Base-by-base conservation (phyloP, 2,113 vertebrate genomes). In the Neofelis nebulosa region DNA sequence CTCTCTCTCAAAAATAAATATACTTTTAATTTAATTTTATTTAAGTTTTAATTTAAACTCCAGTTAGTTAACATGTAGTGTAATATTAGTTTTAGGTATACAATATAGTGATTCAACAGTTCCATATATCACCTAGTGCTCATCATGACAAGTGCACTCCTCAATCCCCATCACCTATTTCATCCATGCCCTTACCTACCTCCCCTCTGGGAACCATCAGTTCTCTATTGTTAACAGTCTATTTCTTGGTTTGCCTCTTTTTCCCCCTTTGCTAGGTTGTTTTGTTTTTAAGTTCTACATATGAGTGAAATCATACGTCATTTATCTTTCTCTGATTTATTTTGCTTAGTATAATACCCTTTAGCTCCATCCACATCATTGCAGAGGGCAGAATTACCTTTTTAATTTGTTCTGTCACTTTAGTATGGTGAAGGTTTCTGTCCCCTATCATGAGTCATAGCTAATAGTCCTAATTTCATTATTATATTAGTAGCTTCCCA, bases 401-500 rank as follows among this genome's bases (percentile, higher is more conserved):
- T 74, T 41, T 41, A 55, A 79, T 91, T 57, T 91, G 31, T 85
- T 38, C 81, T 50, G 36, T 79, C 57, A 50, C 31, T 78, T 95
- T 71, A 4, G 5, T 33, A 9, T 78, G 31, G 18, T 71, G 50
- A 88, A 4, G 7, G 38, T 76, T 25, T 69, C 63, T 81, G 52
- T 33, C 31, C 31, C 81, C 50, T 61, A 38, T 57, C 3, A 76
- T 76, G 86, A 68, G 9, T 76, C 45, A 76, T 52, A 76, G 81
- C 31, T 66, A 94, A 18, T 80, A 57, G 73, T 61, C 63, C 12
- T 94, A 88, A 94, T 94, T 88, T 94, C 31, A 48, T n/a, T 94
- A 48, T 88, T 80, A 31, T 31, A 61, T 61, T 78, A 71, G 50
- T 69, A 88, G 65, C 33, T 36, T 61, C 31, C 48, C 41, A 38